Percentiles rank a stretch among this genome's conserved stretches.
phyloP scores from a whole-genome alignment of 2,888 invertebrate genomes.

The Argynnis bischoffii region DNA sequence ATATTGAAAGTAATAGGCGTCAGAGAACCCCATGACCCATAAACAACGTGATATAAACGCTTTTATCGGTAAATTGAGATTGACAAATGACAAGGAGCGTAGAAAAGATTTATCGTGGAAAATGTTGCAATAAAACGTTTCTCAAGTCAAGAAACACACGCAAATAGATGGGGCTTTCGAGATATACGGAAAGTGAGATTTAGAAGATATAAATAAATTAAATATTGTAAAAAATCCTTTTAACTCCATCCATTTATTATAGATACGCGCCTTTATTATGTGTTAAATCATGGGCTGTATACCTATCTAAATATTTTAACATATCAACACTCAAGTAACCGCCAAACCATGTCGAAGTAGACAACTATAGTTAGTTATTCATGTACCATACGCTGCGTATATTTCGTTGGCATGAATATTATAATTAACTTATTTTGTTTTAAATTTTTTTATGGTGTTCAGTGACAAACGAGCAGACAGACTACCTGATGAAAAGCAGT shows the following conservation, averaged over 20 bases:
- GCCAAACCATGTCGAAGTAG: too few relatives aligned
- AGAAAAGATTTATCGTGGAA: slow-evolving; percentile 57
- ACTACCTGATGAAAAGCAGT: too few relatives aligned
- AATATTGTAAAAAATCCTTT: background rate
- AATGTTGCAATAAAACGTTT: slow-evolving; percentile 58
- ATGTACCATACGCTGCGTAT: too few relatives aligned
- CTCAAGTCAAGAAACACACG: slow-evolving; percentile 46
- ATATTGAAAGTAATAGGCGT: slow-evolving; percentile 6
- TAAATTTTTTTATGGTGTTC: too few relatives aligned
- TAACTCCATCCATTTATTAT: background rate
- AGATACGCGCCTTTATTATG: background rate
- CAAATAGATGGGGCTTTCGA: slow-evolving; percentile 35
- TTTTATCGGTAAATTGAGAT: slow-evolving; percentile 66
- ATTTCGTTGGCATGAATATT: too few relatives aligned
- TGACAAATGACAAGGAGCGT: slow-evolving; percentile 63
- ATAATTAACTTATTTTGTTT: too few relatives aligned
- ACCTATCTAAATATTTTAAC: too few relatives aligned
- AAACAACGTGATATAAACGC: slow-evolving; percentile 50
- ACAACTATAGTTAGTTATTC: too few relatives aligned
- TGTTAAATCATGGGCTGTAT: background rate
- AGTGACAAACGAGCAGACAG: too few relatives aligned
- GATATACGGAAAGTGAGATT: slow-evolving; percentile 35
- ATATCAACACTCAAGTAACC: too few relatives aligned
- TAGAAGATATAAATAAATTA: background rate
- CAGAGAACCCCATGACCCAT: slow-evolving; percentile 29